Base-by-base conservation (phyloP, 1,140 invertebrate species). In the Drosophila varians region DNA sequence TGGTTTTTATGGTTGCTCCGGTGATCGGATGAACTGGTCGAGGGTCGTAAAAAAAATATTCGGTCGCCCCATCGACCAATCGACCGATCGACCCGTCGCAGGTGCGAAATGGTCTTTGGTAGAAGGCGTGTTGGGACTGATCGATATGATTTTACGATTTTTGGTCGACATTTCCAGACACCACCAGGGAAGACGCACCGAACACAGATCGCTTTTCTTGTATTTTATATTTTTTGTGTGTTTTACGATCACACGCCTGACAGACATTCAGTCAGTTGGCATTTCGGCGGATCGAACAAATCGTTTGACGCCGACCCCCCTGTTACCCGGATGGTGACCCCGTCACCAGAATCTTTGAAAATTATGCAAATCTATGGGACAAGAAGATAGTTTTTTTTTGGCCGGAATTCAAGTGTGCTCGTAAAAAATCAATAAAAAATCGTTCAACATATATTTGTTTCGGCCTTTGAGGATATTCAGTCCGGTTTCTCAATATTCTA, bases 101-200 rank as follows among this genome's bases (percentile, higher is more conserved):
- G 80, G 80, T 86, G 80, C 80, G 77, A 86, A 86, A 86, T 86
- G 52, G 45, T 64, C 25, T 76, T 69, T 11, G 54, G 60, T 62
- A 53, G 55, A 48, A 64, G 77, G 62, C 62, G 52, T 74, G 79
- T 74, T 61, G 36, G 56, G 28, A 40, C 46, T 65, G 54, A 61
- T 42, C 57, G 76, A 87, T 77, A 74, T 70, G 77, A 58, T 80
- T 86, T 86, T 74, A 86, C 74, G 82, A 86, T 77, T 74, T 74
- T 74, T 70, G 66, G 80, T 84, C 34, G 55, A 60, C 45, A 83
- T 77, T 69, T 75, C 36, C 21, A 42, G 40, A 12, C 56, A 61
- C n/a, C n/a, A n/a, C n/a, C n/a, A n/a, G n/a, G n/a, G n/a, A n/a
- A n/a, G 52, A 19, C 16, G 16, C 19, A 0, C 5, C n/a, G 36